A percentile compares a stretch with the other conserved stretches of the same genome.
phyloP scores from a whole-genome alignment of 1,140 invertebrate genomes.

The Luehdorfia chinensis region DNA sequence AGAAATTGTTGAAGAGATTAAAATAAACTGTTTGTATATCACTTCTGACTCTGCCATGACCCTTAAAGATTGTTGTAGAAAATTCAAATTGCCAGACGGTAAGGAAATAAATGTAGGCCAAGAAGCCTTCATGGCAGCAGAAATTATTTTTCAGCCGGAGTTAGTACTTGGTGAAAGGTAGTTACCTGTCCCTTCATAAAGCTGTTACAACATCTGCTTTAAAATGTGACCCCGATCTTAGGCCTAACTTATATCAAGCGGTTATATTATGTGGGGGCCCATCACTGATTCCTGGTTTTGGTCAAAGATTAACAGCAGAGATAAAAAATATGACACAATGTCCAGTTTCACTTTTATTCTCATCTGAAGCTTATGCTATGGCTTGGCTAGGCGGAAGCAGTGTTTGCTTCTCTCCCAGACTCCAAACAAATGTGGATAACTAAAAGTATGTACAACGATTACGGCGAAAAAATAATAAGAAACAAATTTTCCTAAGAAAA shows the following conservation, averaged over 20 bases:
- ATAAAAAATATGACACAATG: conserved; percentile 24
- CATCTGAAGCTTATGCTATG: conserved; percentile 41
- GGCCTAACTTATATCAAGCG: conserved; percentile 34
- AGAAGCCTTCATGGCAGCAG: conserved; percentile 47
- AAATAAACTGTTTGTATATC: conserved; percentile 35
- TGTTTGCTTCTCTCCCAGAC: conserved; percentile 42
- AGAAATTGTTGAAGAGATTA: conserved; percentile 35
- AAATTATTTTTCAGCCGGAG: conserved; percentile 52
- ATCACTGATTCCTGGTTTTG: conserved; percentile 40
- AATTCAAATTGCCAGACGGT: conserved; percentile 32
- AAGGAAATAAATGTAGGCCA: conserved; percentile 39
- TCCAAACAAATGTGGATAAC: conserved; percentile 41
- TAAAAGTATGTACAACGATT: conserved; percentile 50
- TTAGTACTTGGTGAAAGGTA: conserved; percentile 26
- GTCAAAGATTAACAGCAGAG: conserved; percentile 34
- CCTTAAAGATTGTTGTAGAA: conserved; percentile 24
- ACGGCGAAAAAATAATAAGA: conserved; percentile 48
- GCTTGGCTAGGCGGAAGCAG: conserved; percentile 59
- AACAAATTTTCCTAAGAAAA: conserved; percentile 48
- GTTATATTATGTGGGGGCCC: conserved; percentile 48
- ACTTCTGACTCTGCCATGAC: conserved; percentile 32
- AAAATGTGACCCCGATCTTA: conserved; percentile 48
- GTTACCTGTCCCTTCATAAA: conserved; percentile 36
- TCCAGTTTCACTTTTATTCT: conserved; percentile 34
- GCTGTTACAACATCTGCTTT: conserved; percentile 30